Evolutionary conservation across 2,113 vertebrate genomes (phyloP).

Genomic region (Collichthys lucidus): DNA sequence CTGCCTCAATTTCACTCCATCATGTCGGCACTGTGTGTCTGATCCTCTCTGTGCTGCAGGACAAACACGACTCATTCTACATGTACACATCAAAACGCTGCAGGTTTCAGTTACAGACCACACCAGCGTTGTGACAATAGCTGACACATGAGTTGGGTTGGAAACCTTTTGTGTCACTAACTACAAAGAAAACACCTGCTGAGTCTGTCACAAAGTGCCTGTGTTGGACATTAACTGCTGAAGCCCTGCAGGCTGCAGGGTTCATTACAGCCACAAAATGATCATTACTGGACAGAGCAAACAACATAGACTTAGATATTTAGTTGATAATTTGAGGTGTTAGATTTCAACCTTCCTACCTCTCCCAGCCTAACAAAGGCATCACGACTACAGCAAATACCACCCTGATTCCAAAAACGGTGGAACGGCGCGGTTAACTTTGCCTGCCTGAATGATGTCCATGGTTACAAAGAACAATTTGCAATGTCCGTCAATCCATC

Average conservation of each 20-base stretch:
- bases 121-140: neutral
- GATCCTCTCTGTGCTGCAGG: slow-evolving; percentile 6
- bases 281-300: neutral
- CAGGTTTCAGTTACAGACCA: slow-evolving; percentile 45
- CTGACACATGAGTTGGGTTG: slow-evolving; percentile 18
- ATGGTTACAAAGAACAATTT: too few species aligned
- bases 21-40: neutral
- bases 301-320: neutral
- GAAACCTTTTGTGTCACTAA: slow-evolving; percentile 20
- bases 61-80: slow-evolving; percentile 33
- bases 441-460: too few species aligned
- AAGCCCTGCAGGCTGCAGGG: neutral
- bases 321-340: too few species aligned
- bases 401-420: too few species aligned
- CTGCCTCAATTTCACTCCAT: slow-evolving; percentile 8
- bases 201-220: neutral
- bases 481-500: too few species aligned
- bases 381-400: too few species aligned
- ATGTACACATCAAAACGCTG: slow-evolving; percentile 13
- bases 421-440: too few species aligned
- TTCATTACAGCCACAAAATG: neutral
- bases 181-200: slow-evolving; percentile 59
- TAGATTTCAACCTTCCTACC: too few species aligned
- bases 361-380: too few species aligned
- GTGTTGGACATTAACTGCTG: neutral